Evolutionary conservation across 2,888 invertebrate genomes (phyloP).

Genomic region (Loripinus fragilis): DNA sequence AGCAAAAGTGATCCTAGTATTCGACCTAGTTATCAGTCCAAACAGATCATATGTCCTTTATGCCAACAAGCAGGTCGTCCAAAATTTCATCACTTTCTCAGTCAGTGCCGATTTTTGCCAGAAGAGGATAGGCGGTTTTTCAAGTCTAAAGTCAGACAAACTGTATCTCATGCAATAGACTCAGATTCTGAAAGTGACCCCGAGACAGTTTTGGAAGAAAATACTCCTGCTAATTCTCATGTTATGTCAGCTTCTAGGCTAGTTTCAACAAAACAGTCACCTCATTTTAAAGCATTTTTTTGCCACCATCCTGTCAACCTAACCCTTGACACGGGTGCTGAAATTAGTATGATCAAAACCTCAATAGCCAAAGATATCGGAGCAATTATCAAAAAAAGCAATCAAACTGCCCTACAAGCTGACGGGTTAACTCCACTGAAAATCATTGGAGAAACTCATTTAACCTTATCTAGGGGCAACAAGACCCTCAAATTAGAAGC

Average conservation of each 20-base stretch:
- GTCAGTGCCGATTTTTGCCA: background rate
- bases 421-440: no score
- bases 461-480: background rate
- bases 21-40: slow-evolving; percentile 52
- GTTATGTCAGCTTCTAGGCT: slow-evolving; percentile 23
- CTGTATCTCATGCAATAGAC: background rate
- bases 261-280: slow-evolving; percentile 40
- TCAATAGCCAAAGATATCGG: slow-evolving; percentile 44
- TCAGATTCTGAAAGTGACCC: background rate
- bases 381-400: slow-evolving; percentile 36
- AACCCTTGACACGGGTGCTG: slow-evolving; percentile 55
- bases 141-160: background rate
- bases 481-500: background rate
- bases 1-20: background rate
- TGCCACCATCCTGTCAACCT: slow-evolving; percentile 44
- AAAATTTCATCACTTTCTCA: background rate
- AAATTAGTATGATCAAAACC: slow-evolving; percentile 51
- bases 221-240: background rate
- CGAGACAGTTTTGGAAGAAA: background rate
- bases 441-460: no score
- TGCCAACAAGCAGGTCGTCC: no score
- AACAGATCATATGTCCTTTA: slow-evolving; percentile 43
- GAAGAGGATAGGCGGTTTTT: background rate
- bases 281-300: slow-evolving; percentile 41
- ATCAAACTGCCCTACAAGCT: no score